Base-by-base conservation (phyloP, 2,113 vertebrate genomes). In the Megaleporinus macrocephalus region DNA sequence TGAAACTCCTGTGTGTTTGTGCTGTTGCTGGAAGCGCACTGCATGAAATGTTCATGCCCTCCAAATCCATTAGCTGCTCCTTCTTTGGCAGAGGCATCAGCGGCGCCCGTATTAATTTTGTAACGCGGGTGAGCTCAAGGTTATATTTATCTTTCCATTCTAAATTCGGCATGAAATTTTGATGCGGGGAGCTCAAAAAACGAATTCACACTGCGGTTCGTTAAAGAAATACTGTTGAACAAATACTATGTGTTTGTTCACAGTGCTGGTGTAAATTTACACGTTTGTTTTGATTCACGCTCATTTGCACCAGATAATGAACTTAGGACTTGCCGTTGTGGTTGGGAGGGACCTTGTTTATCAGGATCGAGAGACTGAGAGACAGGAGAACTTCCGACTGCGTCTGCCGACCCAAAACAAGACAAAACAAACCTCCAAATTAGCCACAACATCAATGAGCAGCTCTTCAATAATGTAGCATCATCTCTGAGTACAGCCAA, bases 371-470 rank as follows among this genome's bases (percentile, higher is more conserved):
- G 10, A n/a, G n/a, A n/a, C n/a, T n/a, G n/a, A n/a, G n/a, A 63
- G 22, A 33, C 15, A 47, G 26, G 1, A 6, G 49, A 78, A 80
- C 7, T 63, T 30, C 41, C 5, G 41, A 44, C 11, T 75, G 71
- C 79, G 63, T 74, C 80, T 87, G 84, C 84, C 87, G 91, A 89
- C 89, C 91, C 87, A 92, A 24, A 93, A 93, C 90, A 91, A 85
- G 86, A 89, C 88, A 88, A 92, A 93, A 94, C 88, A 91, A 88
- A 90, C 79, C 44, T 84, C 89, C 85, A 93, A 92, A 92, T 93
- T 93, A 93, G 92, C 89, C 90, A 91, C 91, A 94, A 94, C 93
- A 92, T 92, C 90, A 92, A 93, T 90, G 90, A 91, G 88, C 80
- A 88, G 89, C 90, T 90, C 87, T 89, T n/a, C 72, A 63, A 76